Evolutionary conservation across 1,140 invertebrate genomes (phyloP).

Genomic region (Propsilocerus akamusi): DNA sequence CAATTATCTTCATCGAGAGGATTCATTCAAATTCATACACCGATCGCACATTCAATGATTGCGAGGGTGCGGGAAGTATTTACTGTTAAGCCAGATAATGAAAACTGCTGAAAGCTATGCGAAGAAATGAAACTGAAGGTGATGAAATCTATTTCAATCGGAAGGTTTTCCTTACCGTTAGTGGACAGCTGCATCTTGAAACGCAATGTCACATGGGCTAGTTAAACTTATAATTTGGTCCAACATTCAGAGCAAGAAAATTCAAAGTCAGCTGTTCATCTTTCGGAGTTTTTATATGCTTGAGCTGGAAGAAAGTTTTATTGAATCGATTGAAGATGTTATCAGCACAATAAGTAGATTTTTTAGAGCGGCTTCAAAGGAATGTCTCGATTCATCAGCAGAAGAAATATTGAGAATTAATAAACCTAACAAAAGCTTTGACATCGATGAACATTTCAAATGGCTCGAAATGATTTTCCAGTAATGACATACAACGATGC

Average conservation of each 20-base stretch:
- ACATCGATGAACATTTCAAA: conserved; percentile 14
- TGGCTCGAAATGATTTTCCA: conserved; percentile 49
- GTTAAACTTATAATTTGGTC: conserved; percentile 81
- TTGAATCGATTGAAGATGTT: conserved; percentile 44
- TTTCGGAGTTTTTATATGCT: conserved; percentile 97
- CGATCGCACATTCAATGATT: conserved; percentile 95
- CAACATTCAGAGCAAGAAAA: conserved; percentile 92
- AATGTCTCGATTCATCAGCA: conserved; percentile 36
- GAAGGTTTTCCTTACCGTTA: conserved; percentile 77
- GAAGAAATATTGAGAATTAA: conserved; percentile 35
- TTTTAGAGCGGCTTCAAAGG: conserved; percentile 42
- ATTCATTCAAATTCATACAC: conserved; percentile 76
- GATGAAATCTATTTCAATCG: conserved; percentile 53
- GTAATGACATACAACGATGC: conserved; percentile 66
- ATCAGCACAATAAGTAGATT: conserved; percentile 49
- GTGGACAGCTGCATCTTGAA: conserved; percentile 91
- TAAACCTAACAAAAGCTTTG: conserved; percentile 7
- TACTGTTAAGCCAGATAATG: conserved; percentile 41
- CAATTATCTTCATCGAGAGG: conserved; percentile 49
- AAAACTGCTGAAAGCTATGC: conserved; percentile 42
- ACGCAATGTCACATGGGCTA: conserved; percentile 57
- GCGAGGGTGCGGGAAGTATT: conserved; percentile 95
- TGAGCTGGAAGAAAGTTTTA: conserved; percentile 84
- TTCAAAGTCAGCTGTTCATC: conserved; percentile 64
- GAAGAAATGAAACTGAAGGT: conserved; percentile 25